A percentile compares a stretch with the other conserved stretches of the same genome.
Conservation (phyloP, 1,140 invertebrate species). For the Ostrea edulis region DNA sequence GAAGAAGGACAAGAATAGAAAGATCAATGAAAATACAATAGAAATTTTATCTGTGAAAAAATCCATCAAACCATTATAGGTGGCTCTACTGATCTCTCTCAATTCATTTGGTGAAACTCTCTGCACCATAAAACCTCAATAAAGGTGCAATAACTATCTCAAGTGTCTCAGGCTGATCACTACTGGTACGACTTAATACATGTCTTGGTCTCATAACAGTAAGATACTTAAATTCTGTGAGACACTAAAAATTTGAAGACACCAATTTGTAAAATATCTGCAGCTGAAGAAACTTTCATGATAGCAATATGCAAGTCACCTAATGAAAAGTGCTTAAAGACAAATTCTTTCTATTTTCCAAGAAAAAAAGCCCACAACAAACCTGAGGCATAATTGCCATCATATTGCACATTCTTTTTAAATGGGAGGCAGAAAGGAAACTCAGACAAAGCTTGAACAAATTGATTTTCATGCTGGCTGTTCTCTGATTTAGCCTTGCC, state of each 20-base stretch:
- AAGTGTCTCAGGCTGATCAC: background rate
- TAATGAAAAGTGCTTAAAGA: conserved; percentile 15
- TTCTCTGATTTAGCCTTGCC: background rate
- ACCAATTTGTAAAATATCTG: background rate
- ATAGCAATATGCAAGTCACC: background rate
- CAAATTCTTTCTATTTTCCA: background rate
- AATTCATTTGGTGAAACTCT: conserved; percentile 34
- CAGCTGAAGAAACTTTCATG: background rate
- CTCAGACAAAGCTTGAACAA: conserved; percentile 5
- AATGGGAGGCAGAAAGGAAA: conserved; percentile 4
- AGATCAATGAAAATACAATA: conserved; percentile 26
- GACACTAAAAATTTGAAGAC: conserved; percentile 17
- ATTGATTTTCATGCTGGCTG: conserved; percentile 18
- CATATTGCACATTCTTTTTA: conserved; percentile 6
- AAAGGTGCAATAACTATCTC: conserved; percentile 20
- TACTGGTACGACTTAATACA: background rate
- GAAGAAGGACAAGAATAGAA: background rate
- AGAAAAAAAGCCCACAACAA: background rate
- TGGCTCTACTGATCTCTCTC: conserved; percentile 14
- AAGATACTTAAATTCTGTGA: background rate
- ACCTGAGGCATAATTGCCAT: conserved; percentile 11
- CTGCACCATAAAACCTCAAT: conserved; percentile 7
- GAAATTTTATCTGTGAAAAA: conserved; percentile 32
- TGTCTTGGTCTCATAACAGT: background rate
- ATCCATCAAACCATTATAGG: conserved; percentile 4